Conservation (phyloP, 2,113 vertebrate species). For the Microtus oregoni region DNA sequence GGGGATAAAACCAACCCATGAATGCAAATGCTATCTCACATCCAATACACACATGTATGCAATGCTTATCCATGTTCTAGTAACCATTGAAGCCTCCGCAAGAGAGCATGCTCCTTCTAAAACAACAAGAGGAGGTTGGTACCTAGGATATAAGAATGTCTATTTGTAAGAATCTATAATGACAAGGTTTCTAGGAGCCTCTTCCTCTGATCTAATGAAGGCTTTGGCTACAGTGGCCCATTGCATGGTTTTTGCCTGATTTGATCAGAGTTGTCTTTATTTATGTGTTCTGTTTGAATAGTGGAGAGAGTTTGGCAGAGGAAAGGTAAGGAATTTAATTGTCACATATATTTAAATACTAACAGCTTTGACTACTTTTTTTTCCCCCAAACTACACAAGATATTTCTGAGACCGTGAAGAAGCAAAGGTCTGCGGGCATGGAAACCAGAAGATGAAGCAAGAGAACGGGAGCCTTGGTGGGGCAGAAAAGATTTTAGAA, state of each 20-base stretch:
- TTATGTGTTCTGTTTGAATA: conserved; percentile 50
- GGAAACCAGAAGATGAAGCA: conserved; percentile 45
- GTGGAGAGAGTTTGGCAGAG: conserved; percentile 43
- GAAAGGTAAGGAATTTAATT: conserved; percentile 30
- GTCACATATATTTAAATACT: conserved; percentile 38
- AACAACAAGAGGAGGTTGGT: not conserved
- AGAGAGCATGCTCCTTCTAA: conserved; percentile 37
- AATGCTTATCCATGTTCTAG: not conserved
- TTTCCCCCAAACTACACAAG: not conserved
- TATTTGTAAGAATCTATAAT: not conserved
- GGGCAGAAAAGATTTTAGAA: conserved; percentile 66
- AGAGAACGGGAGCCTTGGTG: conserved; percentile 55
- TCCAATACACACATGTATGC: not conserved
- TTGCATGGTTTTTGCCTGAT: conserved; percentile 40
- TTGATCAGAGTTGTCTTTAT: conserved; percentile 63
- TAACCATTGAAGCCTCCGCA: not conserved
- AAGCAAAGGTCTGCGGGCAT: not conserved
- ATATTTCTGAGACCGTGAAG: conserved; percentile 49
- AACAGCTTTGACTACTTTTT: conserved; percentile 27
- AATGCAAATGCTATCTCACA: not conserved
- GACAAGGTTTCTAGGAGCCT: conserved; percentile 26
- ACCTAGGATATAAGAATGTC: conserved; percentile 10
- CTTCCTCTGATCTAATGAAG: conserved; percentile 16
- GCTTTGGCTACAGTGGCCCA: conserved; percentile 59
- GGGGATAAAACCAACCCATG: not conserved